Evolutionary conservation across 1,140 invertebrate species (phyloP).

Genomic region (Pseudomyrmex flavicornis): DNA sequence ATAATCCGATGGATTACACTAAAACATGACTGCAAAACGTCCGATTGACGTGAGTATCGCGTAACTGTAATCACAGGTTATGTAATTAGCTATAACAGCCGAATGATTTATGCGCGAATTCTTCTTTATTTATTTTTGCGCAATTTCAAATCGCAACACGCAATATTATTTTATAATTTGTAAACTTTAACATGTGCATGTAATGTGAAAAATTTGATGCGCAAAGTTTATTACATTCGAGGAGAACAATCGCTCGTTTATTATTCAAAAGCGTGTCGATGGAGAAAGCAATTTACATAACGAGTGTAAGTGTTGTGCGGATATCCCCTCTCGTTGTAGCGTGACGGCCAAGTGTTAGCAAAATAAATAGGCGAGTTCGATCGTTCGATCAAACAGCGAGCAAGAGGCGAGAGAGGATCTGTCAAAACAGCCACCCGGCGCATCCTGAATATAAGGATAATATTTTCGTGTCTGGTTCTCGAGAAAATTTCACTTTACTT

Average conservation of each 20-base stretch:
- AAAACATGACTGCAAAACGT: conserved; percentile 71
- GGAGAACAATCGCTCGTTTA: conserved; percentile 3
- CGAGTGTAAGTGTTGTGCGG: conserved; percentile 58
- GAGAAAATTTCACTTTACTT: conserved; percentile 38
- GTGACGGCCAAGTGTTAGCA: conserved; percentile 75
- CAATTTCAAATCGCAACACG: too few relatives aligned
- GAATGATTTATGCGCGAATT: too few relatives aligned
- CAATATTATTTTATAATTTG: too few relatives aligned
- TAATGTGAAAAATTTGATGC: too few relatives aligned
- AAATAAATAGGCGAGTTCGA: conserved; percentile 79
- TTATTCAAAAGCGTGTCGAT: conserved; percentile 33
- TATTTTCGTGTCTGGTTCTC: conserved; percentile 72
- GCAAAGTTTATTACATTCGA: neutral
- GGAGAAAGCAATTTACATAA: conserved; percentile 68
- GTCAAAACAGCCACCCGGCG: conserved; percentile 77
- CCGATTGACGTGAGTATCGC: conserved; percentile 19
- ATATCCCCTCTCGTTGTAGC: conserved; percentile 44
- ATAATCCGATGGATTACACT: conserved; percentile 80
- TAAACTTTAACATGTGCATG: too few relatives aligned
- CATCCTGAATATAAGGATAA: conserved; percentile 78
- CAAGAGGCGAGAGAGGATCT: conserved; percentile 65
- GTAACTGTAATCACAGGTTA: conserved; percentile 6
- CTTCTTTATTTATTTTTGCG: too few relatives aligned
- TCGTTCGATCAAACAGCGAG: conserved; percentile 75
- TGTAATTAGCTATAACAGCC: neutral